Evolutionary conservation across 2,113 vertebrate genomes (phyloP).

Genomic region (Chamaea fasciata): DNA sequence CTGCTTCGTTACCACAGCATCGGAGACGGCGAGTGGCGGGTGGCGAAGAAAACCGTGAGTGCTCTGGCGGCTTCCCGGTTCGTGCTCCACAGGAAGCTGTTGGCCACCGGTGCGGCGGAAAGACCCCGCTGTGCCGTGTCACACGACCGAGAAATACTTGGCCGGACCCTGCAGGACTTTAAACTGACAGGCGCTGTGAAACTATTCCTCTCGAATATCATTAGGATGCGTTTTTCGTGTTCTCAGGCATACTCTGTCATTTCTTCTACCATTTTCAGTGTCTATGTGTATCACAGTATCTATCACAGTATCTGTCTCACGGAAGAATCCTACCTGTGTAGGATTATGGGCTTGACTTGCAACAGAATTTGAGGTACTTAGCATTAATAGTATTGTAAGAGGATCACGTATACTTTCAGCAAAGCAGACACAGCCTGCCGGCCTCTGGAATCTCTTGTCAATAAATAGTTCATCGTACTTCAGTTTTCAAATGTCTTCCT

Average conservation of each 20-base stretch:
- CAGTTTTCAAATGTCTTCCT: neutral
- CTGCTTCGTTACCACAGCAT: conserved; percentile 70
- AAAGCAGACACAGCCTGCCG: neutral
- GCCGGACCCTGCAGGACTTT: neutral
- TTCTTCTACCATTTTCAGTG: neutral
- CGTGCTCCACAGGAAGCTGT: fast-evolving
- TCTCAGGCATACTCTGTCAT: fast-evolving
- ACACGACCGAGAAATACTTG: too few species aligned
- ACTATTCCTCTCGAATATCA: neutral
- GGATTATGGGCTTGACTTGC: neutral
- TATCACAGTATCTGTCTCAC: neutral
- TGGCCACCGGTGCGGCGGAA: neutral
- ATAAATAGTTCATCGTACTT: neutral
- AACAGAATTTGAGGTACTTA: neutral
- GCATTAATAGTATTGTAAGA: neutral
- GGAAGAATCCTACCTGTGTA: neutral
- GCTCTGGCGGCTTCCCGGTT: fast-evolving
- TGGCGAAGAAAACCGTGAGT: conserved; percentile 71
- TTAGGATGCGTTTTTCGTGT: neutral
- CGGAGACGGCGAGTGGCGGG: conserved; percentile 67
- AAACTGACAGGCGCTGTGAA: neutral
- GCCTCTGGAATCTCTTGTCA: neutral
- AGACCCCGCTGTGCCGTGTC: fast-evolving
- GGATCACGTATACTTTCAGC: neutral
- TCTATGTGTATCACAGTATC: too few species aligned